Conservation (phyloP, 2,113 vertebrate genomes). For the Rattus rattus region DNA sequence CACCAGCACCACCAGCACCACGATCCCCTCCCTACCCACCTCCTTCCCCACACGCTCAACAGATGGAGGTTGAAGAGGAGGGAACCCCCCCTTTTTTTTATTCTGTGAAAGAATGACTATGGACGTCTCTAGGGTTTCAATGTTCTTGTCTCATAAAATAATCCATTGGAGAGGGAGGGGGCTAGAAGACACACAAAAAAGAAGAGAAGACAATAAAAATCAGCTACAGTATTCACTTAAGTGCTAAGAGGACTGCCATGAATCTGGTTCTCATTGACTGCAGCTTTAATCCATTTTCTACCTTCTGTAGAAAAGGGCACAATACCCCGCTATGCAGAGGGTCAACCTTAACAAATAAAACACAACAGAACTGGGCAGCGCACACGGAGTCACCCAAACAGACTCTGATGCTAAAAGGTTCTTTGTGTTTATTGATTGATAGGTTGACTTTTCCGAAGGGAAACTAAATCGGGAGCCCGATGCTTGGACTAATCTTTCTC, state of each 20-base stretch:
- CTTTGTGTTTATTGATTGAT: background rate
- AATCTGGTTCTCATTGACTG: constrained; percentile 21
- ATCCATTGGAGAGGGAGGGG: background rate
- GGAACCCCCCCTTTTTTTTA: background rate
- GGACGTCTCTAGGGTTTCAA: background rate
- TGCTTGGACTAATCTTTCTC: constrained; percentile 46
- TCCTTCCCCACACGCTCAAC: background rate
- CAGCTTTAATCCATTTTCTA: constrained; percentile 52
- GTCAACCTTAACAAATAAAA: constrained; percentile 20
- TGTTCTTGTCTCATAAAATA: background rate
- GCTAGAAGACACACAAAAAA: background rate
- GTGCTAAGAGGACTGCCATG: background rate
- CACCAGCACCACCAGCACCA: background rate
- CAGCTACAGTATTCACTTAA: background rate
- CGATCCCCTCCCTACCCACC: too few species aligned
- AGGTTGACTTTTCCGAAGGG: constrained; percentile 1
- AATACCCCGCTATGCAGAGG: background rate
- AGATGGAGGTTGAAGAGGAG: constrained; percentile 34
- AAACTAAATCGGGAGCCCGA: constrained; percentile 29
- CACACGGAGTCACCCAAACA: background rate
- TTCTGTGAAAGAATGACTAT: background rate
- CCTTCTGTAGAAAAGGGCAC: constrained; percentile 48
- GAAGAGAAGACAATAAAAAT: background rate
- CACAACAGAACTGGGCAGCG: background rate
- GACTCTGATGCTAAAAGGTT: background rate